phyloP scores from a whole-genome alignment of 1,140 invertebrate species.

The Drosophila kohkoa region DNA sequence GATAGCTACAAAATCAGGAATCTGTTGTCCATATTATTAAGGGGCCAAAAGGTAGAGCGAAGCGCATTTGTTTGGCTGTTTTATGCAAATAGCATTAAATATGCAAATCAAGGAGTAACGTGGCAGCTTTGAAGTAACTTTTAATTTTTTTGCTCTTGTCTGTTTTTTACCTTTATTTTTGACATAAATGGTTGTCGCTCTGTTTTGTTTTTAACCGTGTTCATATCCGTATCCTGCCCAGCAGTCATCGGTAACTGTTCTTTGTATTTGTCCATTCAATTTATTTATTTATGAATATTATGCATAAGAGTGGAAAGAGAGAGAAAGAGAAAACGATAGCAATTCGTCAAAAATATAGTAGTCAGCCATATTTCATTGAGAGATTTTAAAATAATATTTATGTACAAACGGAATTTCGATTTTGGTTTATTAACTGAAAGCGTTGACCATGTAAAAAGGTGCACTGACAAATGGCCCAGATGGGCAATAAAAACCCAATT shows the following conservation, averaged over 20 bases:
- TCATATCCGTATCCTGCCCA: not conserved
- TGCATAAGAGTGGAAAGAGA: slow-evolving; percentile 11
- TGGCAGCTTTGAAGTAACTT: slow-evolving; percentile 60
- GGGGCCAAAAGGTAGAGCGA: not conserved
- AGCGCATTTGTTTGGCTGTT: slow-evolving; percentile 23
- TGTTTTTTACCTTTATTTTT: slow-evolving; percentile 30
- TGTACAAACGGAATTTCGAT: slow-evolving; percentile 47
- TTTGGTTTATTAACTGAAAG: slow-evolving; percentile 75
- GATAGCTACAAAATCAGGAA: not conserved
- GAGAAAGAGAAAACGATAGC: not conserved
- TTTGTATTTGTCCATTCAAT: slow-evolving; percentile 43
- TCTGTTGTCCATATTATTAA: slow-evolving; percentile 4
- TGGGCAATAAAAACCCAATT: slow-evolving; percentile 68
- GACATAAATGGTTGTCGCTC: slow-evolving; percentile 31
- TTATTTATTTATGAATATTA: slow-evolving; percentile 70
- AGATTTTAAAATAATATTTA: slow-evolving; percentile 78
- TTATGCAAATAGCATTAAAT: slow-evolving; percentile 73
- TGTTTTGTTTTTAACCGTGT: slow-evolving; percentile 19
- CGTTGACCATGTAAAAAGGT: slow-evolving; percentile 60
- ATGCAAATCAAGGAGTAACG: slow-evolving; percentile 67
- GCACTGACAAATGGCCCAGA: slow-evolving; percentile 64
- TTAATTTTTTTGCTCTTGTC: slow-evolving; percentile 55
- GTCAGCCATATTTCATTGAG: slow-evolving; percentile 71
- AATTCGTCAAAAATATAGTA: slow-evolving; percentile 57
- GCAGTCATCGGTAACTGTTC: not conserved